Evolutionary conservation across 1,140 invertebrate genomes (phyloP), one percentile per base, ranked within the genome.

Genomic region (Saccostrea cuccullata): DNA sequence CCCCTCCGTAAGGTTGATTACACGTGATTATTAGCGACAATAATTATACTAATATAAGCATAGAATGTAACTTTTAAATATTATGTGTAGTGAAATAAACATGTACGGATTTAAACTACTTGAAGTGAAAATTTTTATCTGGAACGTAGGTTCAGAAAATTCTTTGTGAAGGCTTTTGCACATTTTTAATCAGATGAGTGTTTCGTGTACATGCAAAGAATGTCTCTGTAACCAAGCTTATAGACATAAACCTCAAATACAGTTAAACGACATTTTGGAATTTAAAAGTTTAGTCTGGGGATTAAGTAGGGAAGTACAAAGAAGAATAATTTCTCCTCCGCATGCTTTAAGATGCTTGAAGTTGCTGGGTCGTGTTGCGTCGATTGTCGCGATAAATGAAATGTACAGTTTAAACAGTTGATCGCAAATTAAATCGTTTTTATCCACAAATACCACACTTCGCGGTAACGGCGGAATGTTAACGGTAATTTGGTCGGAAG

Each of bases 401-500:
- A 77, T 77, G 23, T 77, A 77, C 70, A 26, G 15, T 30, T 15
- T 77, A 77, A 77, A 77, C 70, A 77, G 23, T 77, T 77, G 70
- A 77, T 77, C 70, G 26, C 70, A 77, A 77, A 77, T 77, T 77
- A 77, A 77, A 77, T 77, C 70, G 70, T 77, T 77, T 73, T 77
- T 36, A 77, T 77, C 26, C 70, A 77, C 26, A 30, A 26, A 77
- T 77, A 15, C 70, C 70, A 17, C 26, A 15, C 23, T 77, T 17
- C 70, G 23, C 11, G 70, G 70, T 77, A 26, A 77, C 70, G 11
- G 70, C 70, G 70, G 70, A 77, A 77, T 77, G 67, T 36, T 17
- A 15, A 12, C 15, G 5, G 70, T 77, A 26, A 30, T 36, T 26
- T 77, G 70, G 70, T 77, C 23, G 70, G 70, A 77, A 77, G 70